Conservation (phyloP, 2,797 vertebrate species). For the Lepilemur septentrionalis region DNA sequence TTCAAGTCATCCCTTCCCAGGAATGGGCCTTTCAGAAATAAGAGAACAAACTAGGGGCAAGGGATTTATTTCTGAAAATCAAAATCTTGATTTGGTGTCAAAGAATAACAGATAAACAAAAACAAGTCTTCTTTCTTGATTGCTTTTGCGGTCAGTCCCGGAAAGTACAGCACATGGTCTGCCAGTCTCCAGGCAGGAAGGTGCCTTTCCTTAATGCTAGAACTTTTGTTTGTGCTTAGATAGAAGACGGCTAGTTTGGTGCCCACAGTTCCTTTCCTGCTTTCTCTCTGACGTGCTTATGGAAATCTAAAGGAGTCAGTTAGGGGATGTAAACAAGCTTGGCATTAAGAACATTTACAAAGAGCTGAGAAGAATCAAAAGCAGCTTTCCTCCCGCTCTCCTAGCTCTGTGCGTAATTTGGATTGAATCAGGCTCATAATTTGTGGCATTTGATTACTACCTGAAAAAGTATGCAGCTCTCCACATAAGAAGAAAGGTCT, state of each 20-base stretch:
- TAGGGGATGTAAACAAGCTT: background rate
- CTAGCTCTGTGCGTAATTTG: conserved; percentile 42
- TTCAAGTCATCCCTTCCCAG: conserved; percentile 38
- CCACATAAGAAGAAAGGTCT: background rate
- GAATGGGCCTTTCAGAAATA: background rate
- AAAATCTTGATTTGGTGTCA: conserved; percentile 15
- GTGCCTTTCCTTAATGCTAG: background rate
- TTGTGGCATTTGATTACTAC: conserved; percentile 61
- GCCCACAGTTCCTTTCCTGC: background rate
- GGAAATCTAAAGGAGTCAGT: conserved; percentile 14
- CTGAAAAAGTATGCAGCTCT: background rate
- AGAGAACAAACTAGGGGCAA: background rate
- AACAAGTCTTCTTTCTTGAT: background rate
- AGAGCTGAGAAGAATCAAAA: conserved; percentile 40
- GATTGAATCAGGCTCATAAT: conserved; percentile 50
- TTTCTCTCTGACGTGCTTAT: background rate
- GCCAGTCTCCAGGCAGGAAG: background rate
- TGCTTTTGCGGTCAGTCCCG: background rate
- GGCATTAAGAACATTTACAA: conserved; percentile 23
- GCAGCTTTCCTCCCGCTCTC: background rate
- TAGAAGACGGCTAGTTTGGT: background rate
- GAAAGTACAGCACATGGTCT: background rate
- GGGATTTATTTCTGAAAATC: conserved; percentile 34
- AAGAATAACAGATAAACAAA: background rate
- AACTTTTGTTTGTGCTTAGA: background rate